Evolutionary conservation across 2,113 vertebrate species (phyloP).

Genomic region (Nymphicus hollandicus): DNA sequence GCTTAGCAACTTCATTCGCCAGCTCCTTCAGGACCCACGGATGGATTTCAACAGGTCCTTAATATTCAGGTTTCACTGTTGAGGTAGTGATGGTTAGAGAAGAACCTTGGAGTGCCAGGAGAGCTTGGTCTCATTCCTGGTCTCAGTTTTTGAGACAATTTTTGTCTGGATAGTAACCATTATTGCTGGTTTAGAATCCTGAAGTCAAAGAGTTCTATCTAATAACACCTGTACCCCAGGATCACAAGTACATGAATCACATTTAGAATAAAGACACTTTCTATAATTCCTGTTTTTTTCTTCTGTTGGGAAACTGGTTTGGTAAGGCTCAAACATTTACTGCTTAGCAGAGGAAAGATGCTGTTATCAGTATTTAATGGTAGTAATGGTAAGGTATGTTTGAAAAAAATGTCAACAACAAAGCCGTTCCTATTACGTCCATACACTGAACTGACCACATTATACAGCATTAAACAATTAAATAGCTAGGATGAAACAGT

Average conservation of each 20-base stretch:
- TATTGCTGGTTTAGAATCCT: neutral
- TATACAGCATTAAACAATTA: neutral
- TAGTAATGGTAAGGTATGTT: neutral
- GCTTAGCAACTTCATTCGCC: neutral
- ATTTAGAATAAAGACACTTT: neutral
- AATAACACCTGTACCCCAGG: neutral
- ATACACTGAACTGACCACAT: neutral
- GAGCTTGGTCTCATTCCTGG: neutral
- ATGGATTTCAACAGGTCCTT: neutral
- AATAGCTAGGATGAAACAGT: neutral
- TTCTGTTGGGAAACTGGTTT: neutral
- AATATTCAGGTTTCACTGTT: neutral
- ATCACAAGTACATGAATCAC: neutral
- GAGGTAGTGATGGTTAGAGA: neutral
- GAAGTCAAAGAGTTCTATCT: neutral
- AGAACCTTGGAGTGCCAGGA: neutral
- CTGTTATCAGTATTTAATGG: neutral
- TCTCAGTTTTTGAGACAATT: neutral
- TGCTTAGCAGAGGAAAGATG: neutral
- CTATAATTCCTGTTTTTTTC: neutral
- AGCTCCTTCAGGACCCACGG: neutral
- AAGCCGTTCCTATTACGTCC: neutral
- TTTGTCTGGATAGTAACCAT: neutral
- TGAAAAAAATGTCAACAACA: neutral
- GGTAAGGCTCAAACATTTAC: neutral